phyloP scores from a whole-genome alignment of 2,797 vertebrate species.

The Halcyon badia region DNA sequence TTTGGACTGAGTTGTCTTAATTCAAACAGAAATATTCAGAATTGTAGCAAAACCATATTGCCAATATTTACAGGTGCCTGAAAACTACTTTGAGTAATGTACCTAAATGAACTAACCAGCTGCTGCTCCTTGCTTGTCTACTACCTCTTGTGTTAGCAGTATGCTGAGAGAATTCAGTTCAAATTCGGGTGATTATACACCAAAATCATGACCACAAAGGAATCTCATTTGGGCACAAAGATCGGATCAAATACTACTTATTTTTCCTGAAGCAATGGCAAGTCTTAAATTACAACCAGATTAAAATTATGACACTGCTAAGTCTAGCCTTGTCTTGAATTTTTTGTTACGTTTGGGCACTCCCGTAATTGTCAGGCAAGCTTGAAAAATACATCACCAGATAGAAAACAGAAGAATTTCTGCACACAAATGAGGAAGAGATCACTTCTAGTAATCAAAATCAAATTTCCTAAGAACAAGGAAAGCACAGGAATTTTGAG shows the following conservation, averaged over 20 bases:
- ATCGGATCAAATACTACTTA: fast-evolving
- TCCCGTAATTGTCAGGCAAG: not conserved
- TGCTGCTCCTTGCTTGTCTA: not conserved
- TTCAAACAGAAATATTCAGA: not conserved
- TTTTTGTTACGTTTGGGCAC: not conserved
- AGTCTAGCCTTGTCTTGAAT: not conserved
- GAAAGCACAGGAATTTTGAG: not conserved
- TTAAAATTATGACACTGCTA: not conserved
- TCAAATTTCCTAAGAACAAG: not conserved
- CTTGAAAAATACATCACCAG: not conserved
- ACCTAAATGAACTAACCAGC: not conserved
- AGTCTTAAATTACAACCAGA: not conserved
- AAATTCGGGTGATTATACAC: not conserved
- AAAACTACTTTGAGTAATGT: not conserved
- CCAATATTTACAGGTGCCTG: not conserved
- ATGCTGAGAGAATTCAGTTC: not conserved
- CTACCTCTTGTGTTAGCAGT: not conserved
- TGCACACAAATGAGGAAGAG: not conserved
- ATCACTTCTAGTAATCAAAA: not conserved
- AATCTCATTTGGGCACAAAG: not conserved
- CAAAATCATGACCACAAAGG: not conserved
- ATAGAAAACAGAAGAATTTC: not conserved
- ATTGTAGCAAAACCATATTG: not conserved
- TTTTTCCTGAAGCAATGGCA: not conserved
- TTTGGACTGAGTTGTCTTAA: not conserved